phyloP scores from a whole-genome alignment of 53 echinoderm and acorn worm genomes.

The Echinometra lucunter region DNA sequence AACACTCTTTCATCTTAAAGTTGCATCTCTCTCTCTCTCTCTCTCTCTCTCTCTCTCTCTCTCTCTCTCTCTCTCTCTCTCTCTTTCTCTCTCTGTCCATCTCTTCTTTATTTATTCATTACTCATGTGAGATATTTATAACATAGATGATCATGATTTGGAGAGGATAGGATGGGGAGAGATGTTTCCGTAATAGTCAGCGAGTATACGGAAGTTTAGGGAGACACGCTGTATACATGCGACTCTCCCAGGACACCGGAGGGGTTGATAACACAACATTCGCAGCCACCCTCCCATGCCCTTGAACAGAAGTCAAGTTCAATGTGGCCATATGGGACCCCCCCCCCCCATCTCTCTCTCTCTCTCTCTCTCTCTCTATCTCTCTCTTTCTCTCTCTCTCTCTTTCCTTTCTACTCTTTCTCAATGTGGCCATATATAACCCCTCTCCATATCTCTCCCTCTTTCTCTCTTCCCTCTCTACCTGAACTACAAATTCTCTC shows the following conservation, averaged over 20 bases:
- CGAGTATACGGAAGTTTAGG: neutral
- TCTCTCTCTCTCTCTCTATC: neutral
- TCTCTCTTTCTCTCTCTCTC: too few relatives aligned
- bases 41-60: neutral
- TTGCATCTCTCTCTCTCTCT: neutral
- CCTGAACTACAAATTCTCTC: too few relatives aligned
- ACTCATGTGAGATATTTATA: neutral
- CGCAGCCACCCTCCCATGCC: neutral
- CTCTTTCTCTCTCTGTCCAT: neutral
- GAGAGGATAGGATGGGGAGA: constrained; percentile 16
- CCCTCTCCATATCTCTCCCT: too few relatives aligned
- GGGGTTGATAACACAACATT: neutral
- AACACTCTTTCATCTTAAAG: too few relatives aligned
- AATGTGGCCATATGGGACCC: neutral
- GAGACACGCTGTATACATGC: constrained; percentile 38
- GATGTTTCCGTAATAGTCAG: neutral
- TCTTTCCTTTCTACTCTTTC: too few relatives aligned
- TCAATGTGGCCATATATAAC: too few relatives aligned
- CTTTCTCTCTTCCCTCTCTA: too few relatives aligned
- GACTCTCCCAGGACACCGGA: neutral
- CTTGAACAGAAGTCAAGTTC: neutral
- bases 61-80: neutral
- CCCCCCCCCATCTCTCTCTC: neutral
- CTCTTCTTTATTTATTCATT: neutral
- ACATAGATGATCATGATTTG: neutral